Base-by-base conservation (phyloP, 2,888 invertebrate genomes). In the Caenorhabditis sinica region DNA sequence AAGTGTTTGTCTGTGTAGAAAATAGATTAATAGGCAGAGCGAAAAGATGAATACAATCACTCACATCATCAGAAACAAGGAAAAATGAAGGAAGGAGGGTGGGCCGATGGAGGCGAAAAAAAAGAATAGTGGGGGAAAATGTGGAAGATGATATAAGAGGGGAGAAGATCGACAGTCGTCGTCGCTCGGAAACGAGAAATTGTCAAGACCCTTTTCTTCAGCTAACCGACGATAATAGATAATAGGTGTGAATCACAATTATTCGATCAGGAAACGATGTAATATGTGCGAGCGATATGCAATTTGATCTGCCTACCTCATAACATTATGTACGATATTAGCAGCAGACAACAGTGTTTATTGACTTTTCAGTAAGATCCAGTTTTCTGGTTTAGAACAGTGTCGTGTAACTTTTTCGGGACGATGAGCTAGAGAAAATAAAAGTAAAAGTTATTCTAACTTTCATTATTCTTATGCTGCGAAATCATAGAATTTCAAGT, bases 171-270 rank as follows among this genome's bases (percentile, higher is more conserved):
- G 58, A 61, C 49, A 45, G 13, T 40, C 20, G 11, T n/a, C 1
- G 53, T 58, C 43, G 63, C 71, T 80, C 33, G 65, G 65, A 80
- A 80, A 80, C 80, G 80, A 71, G 80, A 80, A 80, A 36, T 65
- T 33, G 53, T 43, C 69, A 61, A 51, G 51, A 69, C 69, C 45
- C 20, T 40, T 40, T 45, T 33, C 58, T 53, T 28, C 36, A 72
- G 45, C 72, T 72, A 58, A 72, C 69, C 69, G 69, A 40, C 56
- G 36, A 45, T 53, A 73, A 36, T 28, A 68, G 72, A 65, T 72
- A 72, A 72, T 66, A 80, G 80, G 80, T 80, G 72, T 80, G 80
- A 80, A 72, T 80, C 71, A 49, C 25, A 45, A 36, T 60, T 43
- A 40, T 69, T 71, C 51, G 49, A 79, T 63, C 79, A 79, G 79